Base-by-base conservation (phyloP, 1,140 invertebrate genomes). In the Teleogryllus occipitalis region DNA sequence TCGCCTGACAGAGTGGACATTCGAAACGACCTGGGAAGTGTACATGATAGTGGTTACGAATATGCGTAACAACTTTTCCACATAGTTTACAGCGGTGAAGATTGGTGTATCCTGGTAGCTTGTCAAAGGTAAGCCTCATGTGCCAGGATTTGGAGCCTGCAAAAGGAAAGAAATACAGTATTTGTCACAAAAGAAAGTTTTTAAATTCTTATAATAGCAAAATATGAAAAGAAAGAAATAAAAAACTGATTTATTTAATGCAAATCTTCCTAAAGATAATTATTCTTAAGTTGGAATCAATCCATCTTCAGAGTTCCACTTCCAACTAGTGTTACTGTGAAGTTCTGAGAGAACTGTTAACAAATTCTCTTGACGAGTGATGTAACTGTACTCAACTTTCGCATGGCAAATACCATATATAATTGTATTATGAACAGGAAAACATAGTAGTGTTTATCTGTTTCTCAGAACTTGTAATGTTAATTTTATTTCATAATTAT, bases 91-190 rank as follows among this genome's bases (percentile, higher is more conserved):
- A 95, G 87, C 93, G 93, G 90, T 94, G 93, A 89, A 94, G 92
- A 90, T 95, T 95, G 89, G 92, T 92, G 78, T 78, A 83, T 88
- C 93, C 93, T 88, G 93, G 93, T 89, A 94, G 90, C 84, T 93
- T 93, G 90, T 95, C 94, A 90, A 95, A 95, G 87, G 93, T 94
- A 88, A 94, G 92, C 89, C 93, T 92, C 93, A 95, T 95, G 90
- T 94, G 93, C 93, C 93, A 94, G 90, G 93, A 92, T 92, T 94
- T 94, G 88, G 93, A 93, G 91, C 93, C 94, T 95, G 92, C 90
- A 93, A 93, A 89, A 90, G 89, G 88, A 88, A 88, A 80, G 54
- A 65, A 65, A 7, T 65, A 65, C 54, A 65, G 54, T 18, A 18
- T 65, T 65, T 65, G 54, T 65, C 54, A 65, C 18, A 79, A 82